Evolutionary conservation across 2,113 vertebrate genomes (phyloP).

Genomic region (Empidonax alnorum): DNA sequence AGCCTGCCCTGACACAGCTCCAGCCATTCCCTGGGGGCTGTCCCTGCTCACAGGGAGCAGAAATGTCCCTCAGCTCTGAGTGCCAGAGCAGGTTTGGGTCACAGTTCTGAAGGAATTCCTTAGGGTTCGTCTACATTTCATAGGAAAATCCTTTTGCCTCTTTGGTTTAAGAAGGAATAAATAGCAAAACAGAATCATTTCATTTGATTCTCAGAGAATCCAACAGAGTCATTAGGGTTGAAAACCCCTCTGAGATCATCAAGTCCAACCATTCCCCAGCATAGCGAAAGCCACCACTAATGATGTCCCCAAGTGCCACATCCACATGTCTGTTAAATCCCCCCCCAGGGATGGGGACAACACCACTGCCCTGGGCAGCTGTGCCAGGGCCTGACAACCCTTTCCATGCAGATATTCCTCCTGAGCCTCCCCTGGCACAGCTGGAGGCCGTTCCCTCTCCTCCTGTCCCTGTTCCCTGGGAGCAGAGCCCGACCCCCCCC

Average conservation of each 20-base stretch:
- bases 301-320: neutral
- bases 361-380: neutral
- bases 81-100: neutral
- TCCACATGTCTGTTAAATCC: no score
- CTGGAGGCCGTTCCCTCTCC: neutral
- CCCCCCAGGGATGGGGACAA: neutral
- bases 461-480: neutral
- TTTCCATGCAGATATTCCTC: fast-evolving
- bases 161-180: neutral
- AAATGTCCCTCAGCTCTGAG: neutral
- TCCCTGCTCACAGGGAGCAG: neutral
- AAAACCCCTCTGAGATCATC: neutral
- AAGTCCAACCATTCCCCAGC: neutral
- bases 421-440: neutral
- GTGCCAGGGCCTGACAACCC: neutral
- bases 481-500: neutral
- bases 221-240: neutral
- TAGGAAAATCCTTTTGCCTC: neutral
- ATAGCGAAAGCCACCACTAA: neutral
- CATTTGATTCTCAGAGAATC: neutral
- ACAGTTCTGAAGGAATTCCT: neutral
- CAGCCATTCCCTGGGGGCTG: neutral
- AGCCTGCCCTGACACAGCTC: no score
- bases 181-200: neutral
- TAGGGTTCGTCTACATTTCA: neutral